Evolutionary conservation across 2,797 vertebrate genomes (phyloP).

Genomic region (Natrix natrix): DNA sequence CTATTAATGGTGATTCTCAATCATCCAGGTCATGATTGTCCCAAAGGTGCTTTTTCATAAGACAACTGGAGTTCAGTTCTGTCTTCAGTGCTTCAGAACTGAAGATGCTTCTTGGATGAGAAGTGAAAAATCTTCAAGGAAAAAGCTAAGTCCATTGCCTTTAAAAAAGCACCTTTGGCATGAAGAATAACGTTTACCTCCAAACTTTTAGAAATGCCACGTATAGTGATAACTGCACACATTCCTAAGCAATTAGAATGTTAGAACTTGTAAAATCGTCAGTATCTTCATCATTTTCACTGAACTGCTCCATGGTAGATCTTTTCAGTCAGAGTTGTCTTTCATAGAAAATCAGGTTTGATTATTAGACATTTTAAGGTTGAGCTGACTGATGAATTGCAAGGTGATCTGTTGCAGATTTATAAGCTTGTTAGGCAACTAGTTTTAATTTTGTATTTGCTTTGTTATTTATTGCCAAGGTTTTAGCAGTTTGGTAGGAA

Average conservation of each 20-base stretch:
- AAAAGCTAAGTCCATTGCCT: not conserved
- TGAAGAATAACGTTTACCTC: conserved; percentile 3
- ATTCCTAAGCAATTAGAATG: not conserved
- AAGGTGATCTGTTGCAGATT: not conserved
- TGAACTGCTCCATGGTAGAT: not conserved
- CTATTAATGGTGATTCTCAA: not conserved
- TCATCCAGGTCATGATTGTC: not conserved
- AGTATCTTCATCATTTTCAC: not conserved
- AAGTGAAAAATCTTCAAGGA: not conserved
- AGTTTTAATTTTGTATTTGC: not conserved
- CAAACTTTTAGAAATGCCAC: conserved; percentile 16
- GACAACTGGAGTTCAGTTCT: not conserved
- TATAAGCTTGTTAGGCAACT: not conserved
- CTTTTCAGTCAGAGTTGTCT: not conserved
- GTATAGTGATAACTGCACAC: not conserved
- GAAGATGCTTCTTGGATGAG: not conserved
- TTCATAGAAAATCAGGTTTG: not conserved
- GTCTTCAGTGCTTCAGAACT: too few relatives aligned
- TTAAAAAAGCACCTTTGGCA: not conserved
- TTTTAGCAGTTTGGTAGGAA: not conserved
- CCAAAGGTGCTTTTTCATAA: not conserved
- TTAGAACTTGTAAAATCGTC: not conserved
- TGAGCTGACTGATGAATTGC: not conserved
- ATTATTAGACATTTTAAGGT: not conserved
- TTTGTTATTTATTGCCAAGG: not conserved